Conservation (phyloP, 1,140 invertebrate genomes). For the Uloborus diversus region DNA sequence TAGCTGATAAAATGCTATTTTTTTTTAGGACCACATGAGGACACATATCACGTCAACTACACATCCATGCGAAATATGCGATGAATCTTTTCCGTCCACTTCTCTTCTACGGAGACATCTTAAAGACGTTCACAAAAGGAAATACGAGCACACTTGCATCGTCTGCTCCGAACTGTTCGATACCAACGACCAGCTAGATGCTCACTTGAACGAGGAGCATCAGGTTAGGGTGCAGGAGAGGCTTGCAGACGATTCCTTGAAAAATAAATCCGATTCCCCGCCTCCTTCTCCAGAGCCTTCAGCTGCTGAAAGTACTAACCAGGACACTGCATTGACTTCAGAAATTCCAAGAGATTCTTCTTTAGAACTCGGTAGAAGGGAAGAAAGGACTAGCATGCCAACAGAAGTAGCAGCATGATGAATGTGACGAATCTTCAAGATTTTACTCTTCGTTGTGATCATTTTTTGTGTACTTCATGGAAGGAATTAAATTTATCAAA, state of each 20-base stretch:
- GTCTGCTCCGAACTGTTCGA: slow-evolving; percentile 60
- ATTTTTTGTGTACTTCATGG: not conserved
- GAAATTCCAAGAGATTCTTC: not conserved
- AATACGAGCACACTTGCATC: slow-evolving; percentile 53
- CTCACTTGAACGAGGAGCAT: slow-evolving; percentile 8
- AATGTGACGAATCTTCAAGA: not conserved
- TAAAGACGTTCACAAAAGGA: slow-evolving; percentile 26
- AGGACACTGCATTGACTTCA: not conserved
- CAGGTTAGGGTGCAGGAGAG: not conserved
- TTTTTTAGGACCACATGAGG: slow-evolving; percentile 63
- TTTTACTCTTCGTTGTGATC: not conserved
- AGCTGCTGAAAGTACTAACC: not conserved
- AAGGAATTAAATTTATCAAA: no score
- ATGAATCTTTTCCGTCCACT: slow-evolving; percentile 52
- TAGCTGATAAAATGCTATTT: no score
- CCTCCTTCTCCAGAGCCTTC: slow-evolving; percentile 18
- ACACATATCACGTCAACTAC: slow-evolving; percentile 57
- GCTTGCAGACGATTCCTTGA: not conserved
- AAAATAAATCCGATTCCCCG: not conserved
- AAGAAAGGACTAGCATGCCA: slow-evolving; percentile 11
- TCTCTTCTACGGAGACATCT: slow-evolving; percentile 22
- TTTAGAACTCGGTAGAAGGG: not conserved
- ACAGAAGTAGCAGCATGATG: slow-evolving; percentile 21
- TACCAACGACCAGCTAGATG: not conserved
- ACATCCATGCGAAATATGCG: slow-evolving; percentile 44